phyloP scores from a whole-genome alignment of 2,797 vertebrate genomes.

The Merluccius polli region DNA sequence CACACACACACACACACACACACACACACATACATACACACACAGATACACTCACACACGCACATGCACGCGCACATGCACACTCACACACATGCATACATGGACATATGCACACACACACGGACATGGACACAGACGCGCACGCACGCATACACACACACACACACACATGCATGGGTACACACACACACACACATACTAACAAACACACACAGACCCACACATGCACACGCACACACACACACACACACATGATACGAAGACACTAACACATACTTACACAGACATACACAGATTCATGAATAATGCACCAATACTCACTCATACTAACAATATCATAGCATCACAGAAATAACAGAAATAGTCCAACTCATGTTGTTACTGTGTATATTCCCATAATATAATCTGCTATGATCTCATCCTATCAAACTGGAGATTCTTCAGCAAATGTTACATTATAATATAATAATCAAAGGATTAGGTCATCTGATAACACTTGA shows the following conservation, averaged over 20 bases:
- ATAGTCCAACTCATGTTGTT: too few relatives aligned
- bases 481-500: too few relatives aligned
- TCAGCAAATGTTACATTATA: too few relatives aligned
- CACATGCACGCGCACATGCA: constrained; percentile 5
- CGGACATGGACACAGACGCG: background rate
- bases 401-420: too few relatives aligned
- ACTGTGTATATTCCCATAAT: too few relatives aligned
- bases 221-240: background rate
- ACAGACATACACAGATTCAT: background rate
- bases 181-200: background rate
- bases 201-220: background rate
- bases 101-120: background rate
- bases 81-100: background rate
- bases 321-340: background rate
- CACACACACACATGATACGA: background rate
- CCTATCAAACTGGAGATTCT: too few relatives aligned
- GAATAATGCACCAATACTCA: background rate
- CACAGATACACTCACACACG: background rate
- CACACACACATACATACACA: constrained; percentile 7
- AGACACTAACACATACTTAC: background rate
- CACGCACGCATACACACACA: background rate
- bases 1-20: constrained; percentile 4
- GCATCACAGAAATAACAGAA: too few relatives aligned
- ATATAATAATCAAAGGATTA: too few relatives aligned
- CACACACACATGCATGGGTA: background rate